Base-by-base conservation (phyloP, 2,113 vertebrate species). In the Percina caprodes region DNA sequence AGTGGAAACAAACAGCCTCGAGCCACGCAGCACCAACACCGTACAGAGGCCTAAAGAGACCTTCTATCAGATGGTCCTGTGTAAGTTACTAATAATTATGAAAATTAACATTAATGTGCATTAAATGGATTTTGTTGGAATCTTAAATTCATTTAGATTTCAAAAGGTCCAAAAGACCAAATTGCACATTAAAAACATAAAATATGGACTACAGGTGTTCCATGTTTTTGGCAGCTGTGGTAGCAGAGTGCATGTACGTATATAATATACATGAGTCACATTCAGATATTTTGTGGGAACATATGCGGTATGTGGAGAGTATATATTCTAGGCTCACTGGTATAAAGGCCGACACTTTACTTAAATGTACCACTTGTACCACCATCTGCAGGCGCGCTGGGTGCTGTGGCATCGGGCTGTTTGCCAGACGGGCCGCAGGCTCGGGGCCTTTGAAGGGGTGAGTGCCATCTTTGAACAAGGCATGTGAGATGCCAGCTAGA, bases 361-460 rank as follows among this genome's bases (percentile, higher is more conserved):
- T 89, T 84, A 82, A 88, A 76, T 58, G 55, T 68, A 65, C 46
- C 69, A 83, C 83, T 70, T 48, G n/a, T 74, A 94, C 93, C 92
- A 92, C 90, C 95, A 94, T 92, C 96, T 96, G 96, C 89, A 95
- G 95, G 96, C 94, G 90, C 91, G 95, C 95, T 86, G 96, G 96
- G 95, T 94, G 35, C 95, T 96, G 93, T 97, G 97, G 97, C 96
- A 95, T 93, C 96, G 95, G 96, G 97, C 98, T 98, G 98, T 98
- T 97, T 98, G 97, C 97, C 92, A 93, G 95, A 95, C 94, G 95
- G 98, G 97, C 97, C 97, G 97, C 98, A 99, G 97, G 97, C 98
- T 99, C 97, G 92, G 95, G 97, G 98, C 97, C 98, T 96, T 99
- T 99, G 97, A 99, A 99, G 97, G 97, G 97, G 97, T 97, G 98